A percentile compares a stretch with the other conserved stretches of the same genome.
These are phyloP conservation scores for Lissonota sp. DNA, from an alignment of 2,888 invertebrate genomes.

Conservation along the genomic window DNA sequence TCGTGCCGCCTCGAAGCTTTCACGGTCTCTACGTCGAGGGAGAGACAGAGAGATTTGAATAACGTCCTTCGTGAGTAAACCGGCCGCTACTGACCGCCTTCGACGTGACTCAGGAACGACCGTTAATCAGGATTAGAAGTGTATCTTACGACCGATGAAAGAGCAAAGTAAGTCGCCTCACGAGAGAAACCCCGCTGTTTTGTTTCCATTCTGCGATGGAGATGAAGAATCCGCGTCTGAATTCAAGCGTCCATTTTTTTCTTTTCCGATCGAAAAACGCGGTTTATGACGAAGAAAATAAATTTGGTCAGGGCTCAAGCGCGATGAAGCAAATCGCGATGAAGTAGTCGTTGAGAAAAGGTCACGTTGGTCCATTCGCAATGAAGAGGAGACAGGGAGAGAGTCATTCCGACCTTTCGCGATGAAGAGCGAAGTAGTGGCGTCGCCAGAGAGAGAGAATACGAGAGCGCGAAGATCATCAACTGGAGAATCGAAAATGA, in stretches of 20 bases:
- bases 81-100: constrained; percentile 46
- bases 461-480: constrained; percentile 30
- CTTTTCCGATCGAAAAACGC: too few relatives aligned
- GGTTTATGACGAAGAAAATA: too few relatives aligned
- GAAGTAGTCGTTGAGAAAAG: constrained; percentile 38
- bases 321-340: constrained; percentile 13
- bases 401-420: constrained; percentile 47
- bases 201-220: neutral
- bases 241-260: neutral
- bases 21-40: neutral
- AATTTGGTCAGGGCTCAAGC: neutral
- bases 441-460: constrained; percentile 1
- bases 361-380: constrained; percentile 35
- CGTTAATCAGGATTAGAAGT: constrained; percentile 60
- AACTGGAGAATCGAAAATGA: constrained; percentile 10
- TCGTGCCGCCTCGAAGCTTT: constrained; percentile 22
- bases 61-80: constrained; percentile 29
- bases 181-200: neutral
- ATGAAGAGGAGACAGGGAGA: neutral
- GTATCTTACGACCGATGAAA: constrained; percentile 46
- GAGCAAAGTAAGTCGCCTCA: constrained; percentile 5
- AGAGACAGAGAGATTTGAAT: constrained; percentile 10
- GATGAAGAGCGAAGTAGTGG: neutral
- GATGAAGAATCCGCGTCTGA: neutral
- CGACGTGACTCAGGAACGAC: constrained; percentile 49